Evolutionary conservation across 1,140 invertebrate species (phyloP).

Genomic region (Hestina assimilis): DNA sequence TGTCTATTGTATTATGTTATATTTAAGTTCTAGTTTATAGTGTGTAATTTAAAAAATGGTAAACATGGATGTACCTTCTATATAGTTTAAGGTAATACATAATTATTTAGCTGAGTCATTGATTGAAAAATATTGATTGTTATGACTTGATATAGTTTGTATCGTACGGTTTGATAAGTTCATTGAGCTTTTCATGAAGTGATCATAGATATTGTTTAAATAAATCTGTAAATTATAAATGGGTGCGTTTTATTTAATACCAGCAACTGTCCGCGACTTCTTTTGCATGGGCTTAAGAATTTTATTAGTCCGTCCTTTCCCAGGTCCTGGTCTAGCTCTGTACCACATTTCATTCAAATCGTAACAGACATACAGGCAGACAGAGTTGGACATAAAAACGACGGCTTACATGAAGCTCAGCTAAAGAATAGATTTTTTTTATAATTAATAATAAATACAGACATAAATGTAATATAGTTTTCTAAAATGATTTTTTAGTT

Average conservation of each 20-base stretch:
- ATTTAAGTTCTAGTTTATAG: conserved; percentile 1
- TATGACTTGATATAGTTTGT: conserved; percentile 9
- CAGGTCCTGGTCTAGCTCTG: too few relatives aligned
- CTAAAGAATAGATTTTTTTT: too few relatives aligned
- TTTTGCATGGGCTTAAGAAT: too few relatives aligned
- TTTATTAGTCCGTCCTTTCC: too few relatives aligned
- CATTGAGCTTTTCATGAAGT: conserved; percentile 36
- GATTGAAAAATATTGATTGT: conserved; percentile 12
- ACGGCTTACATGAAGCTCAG: too few relatives aligned
- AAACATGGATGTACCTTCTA: conserved; percentile 4
- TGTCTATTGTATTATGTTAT: neutral
- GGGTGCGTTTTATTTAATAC: neutral
- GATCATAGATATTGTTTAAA: conserved; percentile 41
- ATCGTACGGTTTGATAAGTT: conserved; percentile 12
- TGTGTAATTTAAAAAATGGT: neutral
- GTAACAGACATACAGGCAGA: too few relatives aligned
- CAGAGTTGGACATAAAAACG: too few relatives aligned
- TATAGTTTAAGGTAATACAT: conserved; percentile 1
- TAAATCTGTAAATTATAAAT: conserved; percentile 26
- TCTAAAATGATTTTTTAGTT: too few relatives aligned
- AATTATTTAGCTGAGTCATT: conserved; percentile 1
- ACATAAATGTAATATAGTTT: too few relatives aligned
- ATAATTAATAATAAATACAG: too few relatives aligned
- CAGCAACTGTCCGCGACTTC: too few relatives aligned
- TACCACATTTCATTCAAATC: too few relatives aligned